Percentiles rank a stretch among this genome's conserved stretches.
phyloP scores from a whole-genome alignment of 2,797 vertebrate species.

The Gymnothorax reevesii region DNA sequence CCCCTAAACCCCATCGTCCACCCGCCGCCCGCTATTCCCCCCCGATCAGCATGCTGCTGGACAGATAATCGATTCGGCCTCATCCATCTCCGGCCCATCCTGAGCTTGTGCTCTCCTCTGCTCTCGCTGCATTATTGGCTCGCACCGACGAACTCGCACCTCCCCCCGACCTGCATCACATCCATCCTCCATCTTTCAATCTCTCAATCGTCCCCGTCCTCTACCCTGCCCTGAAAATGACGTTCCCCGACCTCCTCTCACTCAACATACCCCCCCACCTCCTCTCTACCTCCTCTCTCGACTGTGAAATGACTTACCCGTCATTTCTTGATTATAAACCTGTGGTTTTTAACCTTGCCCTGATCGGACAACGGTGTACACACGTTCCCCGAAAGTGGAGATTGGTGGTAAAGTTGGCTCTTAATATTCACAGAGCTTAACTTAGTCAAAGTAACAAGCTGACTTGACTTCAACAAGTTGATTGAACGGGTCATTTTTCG shows the following conservation, averaged over 20 bases:
- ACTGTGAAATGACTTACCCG: constrained; percentile 23
- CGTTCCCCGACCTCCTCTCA: neutral
- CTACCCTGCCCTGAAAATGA: no score
- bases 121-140: neutral
- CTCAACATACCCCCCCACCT: neutral
- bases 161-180: neutral
- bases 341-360: no score
- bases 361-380: no score
- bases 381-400: no score
- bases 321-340: no score
- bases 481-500: no score
- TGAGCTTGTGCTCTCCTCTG: neutral
- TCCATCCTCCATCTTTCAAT: neutral
- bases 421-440: no score
- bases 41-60: neutral
- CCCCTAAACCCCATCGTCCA: constrained; percentile 36
- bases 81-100: neutral
- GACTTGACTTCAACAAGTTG: no score
- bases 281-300: constrained; percentile 35
- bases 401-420: no score
- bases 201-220: neutral
- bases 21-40: no score
- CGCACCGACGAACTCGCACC: neutral
- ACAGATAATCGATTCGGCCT: constrained; percentile 15
- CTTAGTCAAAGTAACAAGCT: no score